Evolutionary conservation across 2,797 vertebrate genomes (phyloP).

Genomic region (Pygocentrus nattereri): DNA sequence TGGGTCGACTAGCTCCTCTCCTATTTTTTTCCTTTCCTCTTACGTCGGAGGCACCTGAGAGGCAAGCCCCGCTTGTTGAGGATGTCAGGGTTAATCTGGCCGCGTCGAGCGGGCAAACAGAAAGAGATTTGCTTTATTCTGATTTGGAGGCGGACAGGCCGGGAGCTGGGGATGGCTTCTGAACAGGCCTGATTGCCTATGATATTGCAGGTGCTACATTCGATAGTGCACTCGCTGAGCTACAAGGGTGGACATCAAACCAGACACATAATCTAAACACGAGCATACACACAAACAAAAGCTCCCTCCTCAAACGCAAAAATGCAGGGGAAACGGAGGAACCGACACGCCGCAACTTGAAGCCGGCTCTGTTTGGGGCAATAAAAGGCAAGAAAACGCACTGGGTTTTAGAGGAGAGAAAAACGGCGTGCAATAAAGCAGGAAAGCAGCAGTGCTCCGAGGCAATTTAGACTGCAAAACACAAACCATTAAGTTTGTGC

Average conservation of each 20-base stretch:
- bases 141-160: constrained; percentile 56
- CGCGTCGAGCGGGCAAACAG: constrained; percentile 51
- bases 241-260: constrained; percentile 52
- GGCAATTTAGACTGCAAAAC: constrained; percentile 99
- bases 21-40: constrained; percentile 1
- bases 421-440: constrained; percentile 98
- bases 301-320: constrained; percentile 20
- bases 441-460: constrained; percentile 97
- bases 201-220: constrained; percentile 55
- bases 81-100: constrained; percentile 67
- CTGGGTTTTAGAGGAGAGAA: constrained; percentile 92
- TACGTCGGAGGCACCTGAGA: constrained; percentile 54
- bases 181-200: constrained; percentile 59
- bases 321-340: constrained; percentile 37
- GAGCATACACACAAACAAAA: constrained; percentile 52
- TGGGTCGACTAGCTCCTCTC: constrained; percentile 76
- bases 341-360: constrained; percentile 24
- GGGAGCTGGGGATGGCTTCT: constrained; percentile 29
- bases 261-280: constrained; percentile 61
- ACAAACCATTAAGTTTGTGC: constrained; percentile 99
- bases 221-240: constrained; percentile 51
- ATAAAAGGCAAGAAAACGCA: constrained; percentile 90
- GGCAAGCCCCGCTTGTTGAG: constrained; percentile 58
- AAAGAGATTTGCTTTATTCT: constrained; percentile 62
- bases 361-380: constrained; percentile 79